Evolutionary conservation across 2,797 vertebrate genomes (phyloP), one percentile per base, ranked within the genome.

Genomic region (Crenuchus spilurus): DNA sequence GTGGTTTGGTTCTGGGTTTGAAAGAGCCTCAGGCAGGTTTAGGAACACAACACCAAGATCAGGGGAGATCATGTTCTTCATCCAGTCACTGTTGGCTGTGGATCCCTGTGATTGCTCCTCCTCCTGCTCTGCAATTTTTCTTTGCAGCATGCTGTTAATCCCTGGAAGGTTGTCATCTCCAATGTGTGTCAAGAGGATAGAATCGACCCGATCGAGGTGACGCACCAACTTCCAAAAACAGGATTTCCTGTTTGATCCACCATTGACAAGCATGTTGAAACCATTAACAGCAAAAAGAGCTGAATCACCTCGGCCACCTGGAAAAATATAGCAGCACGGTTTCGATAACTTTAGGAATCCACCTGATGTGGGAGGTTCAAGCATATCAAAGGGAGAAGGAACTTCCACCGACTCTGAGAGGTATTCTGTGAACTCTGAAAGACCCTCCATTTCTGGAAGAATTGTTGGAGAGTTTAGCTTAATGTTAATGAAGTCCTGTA

Each of bases 221-320:
- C 97, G 93, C 61, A 99, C 96, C 80, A 99, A 93, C 85, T 99
- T 99, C 97, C 97, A 99, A 86, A 98, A 99, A 82, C 97, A 99
- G 0, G 97, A 98, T 86, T 94, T 98, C 77, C 97, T 93, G 86
- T 98, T 95, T 0, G 97, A 99, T 44, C 97, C 97, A 31, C 97
- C 97, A 0, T 99, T 98, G 79, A 99, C 95, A 46, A 99, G 95
- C 96, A 99, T 98, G 73, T 98, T 99, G 89, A 99, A 99, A 57
- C 97, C 97, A 1, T 99, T 99, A 61, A 99, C 97, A 1, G 97
- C 96, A 74, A 99, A 99, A 41, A 99, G 87, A 16, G 97, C 97
- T 4, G 96, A 98, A 82, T 99, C 97, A 0, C 97, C 97, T 30
- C 90, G 91, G 41, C 97, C 97, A 0, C 95, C 97, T 0, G 97